These are phyloP conservation scores for Copidosoma floridanum DNA, from an alignment of 1,140 invertebrate species.

Conservation along the genomic window DNA sequence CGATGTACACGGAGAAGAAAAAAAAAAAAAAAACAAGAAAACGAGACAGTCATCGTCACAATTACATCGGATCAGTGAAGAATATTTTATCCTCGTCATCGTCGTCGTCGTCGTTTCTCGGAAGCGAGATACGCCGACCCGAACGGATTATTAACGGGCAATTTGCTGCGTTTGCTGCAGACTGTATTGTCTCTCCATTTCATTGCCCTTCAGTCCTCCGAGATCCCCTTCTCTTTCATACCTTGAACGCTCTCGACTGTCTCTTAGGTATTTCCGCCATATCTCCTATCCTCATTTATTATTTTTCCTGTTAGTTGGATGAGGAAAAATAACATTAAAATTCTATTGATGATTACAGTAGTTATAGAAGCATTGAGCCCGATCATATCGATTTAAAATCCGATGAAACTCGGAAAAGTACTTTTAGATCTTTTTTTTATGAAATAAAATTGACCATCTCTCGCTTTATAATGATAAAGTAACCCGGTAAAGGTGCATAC, in stretches of 20 bases:
- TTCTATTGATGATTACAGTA: too few relatives aligned
- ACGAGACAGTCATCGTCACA: conserved; percentile 39
- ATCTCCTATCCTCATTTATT: too few relatives aligned
- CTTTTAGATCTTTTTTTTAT: conserved; percentile 4
- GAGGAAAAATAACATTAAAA: too few relatives aligned
- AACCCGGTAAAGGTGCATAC: too few relatives aligned
- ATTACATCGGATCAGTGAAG: conserved; percentile 54
- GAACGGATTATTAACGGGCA: conserved; percentile 55
- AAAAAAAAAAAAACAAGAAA: neutral
- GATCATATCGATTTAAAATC: conserved; percentile 19
- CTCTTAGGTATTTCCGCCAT: conserved; percentile 24
- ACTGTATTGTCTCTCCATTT: conserved; percentile 54
- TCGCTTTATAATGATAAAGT: too few relatives aligned
- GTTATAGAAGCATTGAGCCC: conserved; percentile 19
- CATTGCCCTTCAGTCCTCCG: too few relatives aligned
- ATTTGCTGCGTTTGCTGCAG: conserved; percentile 55
- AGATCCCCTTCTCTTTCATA: conserved; percentile 11
- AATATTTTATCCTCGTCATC: conserved; percentile 49
- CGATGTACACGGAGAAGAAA: neutral
- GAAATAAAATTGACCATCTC: too few relatives aligned
- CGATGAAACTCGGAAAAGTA: neutral
- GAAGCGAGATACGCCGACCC: conserved; percentile 34
- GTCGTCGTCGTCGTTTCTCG: neutral
- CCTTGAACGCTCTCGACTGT: conserved; percentile 18
- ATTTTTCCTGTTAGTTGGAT: too few relatives aligned